These are phyloP conservation scores for Macquaria australasica DNA, from an alignment of 2,113 vertebrate species.

Conservation along the genomic window DNA sequence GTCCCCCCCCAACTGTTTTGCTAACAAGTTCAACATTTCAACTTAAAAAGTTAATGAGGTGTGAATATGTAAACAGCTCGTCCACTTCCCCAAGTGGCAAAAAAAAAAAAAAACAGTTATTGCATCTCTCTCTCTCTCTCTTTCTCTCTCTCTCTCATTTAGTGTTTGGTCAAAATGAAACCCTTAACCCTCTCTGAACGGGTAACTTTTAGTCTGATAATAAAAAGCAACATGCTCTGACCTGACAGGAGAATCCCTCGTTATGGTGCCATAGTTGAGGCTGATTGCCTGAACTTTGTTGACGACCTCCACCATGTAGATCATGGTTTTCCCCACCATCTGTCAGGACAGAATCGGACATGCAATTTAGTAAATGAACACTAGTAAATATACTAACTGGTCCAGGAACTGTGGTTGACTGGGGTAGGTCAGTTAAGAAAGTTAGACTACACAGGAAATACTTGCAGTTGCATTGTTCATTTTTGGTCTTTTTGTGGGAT, in stretches of 20 bases:
- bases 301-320: slow-evolving; percentile 84
- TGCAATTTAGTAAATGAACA: not conserved
- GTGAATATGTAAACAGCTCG: no score
- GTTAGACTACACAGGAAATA: not conserved
- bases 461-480: not conserved
- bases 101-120: not conserved
- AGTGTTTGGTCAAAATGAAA: not conserved
- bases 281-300: slow-evolving; percentile 78
- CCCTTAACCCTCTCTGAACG: not conserved
- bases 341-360: slow-evolving; percentile 45
- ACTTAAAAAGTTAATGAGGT: no score
- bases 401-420: not conserved
- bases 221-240: slow-evolving; percentile 48
- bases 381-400: not conserved
- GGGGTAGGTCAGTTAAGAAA: not conserved
- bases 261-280: slow-evolving; percentile 84
- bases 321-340: slow-evolving; percentile 78
- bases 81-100: not conserved
- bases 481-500: not conserved
- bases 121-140: no score
- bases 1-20: no score
- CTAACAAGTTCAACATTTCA: no score
- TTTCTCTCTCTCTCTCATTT: no score
- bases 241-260: slow-evolving; percentile 85
- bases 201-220: not conserved